Evolutionary conservation across 1,140 invertebrate species (phyloP).

Genomic region (Branchinecta lynchi): DNA sequence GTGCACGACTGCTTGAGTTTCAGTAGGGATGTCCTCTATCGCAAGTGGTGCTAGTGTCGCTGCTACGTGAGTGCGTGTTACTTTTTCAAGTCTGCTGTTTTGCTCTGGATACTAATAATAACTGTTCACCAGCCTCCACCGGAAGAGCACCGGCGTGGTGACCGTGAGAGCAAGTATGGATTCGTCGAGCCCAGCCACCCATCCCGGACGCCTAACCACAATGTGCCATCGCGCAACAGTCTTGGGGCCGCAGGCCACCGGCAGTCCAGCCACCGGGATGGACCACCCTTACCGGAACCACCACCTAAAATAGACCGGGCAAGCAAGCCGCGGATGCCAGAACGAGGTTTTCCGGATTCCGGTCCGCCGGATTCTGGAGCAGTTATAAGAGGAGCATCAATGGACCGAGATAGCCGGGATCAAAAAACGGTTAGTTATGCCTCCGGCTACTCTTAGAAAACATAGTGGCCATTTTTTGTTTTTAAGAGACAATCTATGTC

Average conservation of each 20-base stretch:
- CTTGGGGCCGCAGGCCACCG: not conserved
- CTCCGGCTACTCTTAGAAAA: too few species aligned
- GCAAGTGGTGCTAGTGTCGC: too few species aligned
- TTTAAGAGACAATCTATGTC: too few species aligned
- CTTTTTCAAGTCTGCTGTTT: constrained; percentile 1
- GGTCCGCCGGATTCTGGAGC: constrained; percentile 42
- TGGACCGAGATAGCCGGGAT: constrained; percentile 38
- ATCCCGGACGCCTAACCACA: constrained; percentile 22
- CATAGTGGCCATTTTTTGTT: too few species aligned
- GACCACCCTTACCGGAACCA: not conserved
- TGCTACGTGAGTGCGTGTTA: too few species aligned
- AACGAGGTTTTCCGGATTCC: constrained; percentile 32
- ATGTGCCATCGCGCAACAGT: not conserved
- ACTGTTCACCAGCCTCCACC: not conserved
- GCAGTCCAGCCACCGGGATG: not conserved
- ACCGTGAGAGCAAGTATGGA: constrained; percentile 44
- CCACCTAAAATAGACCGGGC: constrained; percentile 65
- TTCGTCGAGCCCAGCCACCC: constrained; percentile 34
- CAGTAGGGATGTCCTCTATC: not conserved
- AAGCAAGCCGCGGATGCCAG: constrained; percentile 43
- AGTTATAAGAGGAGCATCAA: constrained; percentile 24
- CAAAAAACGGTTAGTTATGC: constrained; percentile 37
- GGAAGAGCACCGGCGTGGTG: constrained; percentile 32
- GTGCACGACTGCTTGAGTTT: not conserved
- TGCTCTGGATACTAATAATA: not conserved